These are phyloP conservation scores for Burhinus bistriatus DNA, from an alignment of 2,113 vertebrate species.

Conservation along the genomic window DNA sequence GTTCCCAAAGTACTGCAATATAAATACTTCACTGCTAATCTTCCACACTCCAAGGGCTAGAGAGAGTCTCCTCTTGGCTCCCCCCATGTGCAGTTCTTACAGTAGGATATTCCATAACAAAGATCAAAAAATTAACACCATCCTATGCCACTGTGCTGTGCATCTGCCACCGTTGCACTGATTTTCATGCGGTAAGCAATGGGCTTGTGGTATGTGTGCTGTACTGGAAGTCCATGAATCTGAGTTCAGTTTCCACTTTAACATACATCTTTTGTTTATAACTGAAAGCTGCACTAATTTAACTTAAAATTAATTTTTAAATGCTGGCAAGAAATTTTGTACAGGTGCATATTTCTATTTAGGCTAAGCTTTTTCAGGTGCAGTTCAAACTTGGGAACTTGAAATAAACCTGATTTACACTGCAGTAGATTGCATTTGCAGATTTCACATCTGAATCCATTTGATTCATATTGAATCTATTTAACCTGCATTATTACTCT, in stretches of 20 bases:
- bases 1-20: background rate
- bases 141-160: background rate
- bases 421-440: constrained; percentile 2
- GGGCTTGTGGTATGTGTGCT: background rate
- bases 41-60: background rate
- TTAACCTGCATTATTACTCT: constrained; percentile 1
- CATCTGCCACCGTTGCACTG: background rate
- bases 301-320: background rate
- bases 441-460: constrained; percentile 32
- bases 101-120: background rate
- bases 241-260: background rate
- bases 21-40: background rate
- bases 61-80: background rate
- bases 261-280: background rate
- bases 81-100: background rate
- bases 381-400: background rate
- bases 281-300: constrained; percentile 13
- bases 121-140: background rate
- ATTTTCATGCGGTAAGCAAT: background rate
- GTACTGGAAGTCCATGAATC: background rate
- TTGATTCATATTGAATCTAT: constrained; percentile 30
- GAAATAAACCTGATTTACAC: background rate
- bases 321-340: background rate
- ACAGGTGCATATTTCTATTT: background rate
- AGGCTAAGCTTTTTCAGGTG: constrained; percentile 40